Conservation (phyloP, 2,888 invertebrate genomes). For the Lottia gigantea region DNA sequence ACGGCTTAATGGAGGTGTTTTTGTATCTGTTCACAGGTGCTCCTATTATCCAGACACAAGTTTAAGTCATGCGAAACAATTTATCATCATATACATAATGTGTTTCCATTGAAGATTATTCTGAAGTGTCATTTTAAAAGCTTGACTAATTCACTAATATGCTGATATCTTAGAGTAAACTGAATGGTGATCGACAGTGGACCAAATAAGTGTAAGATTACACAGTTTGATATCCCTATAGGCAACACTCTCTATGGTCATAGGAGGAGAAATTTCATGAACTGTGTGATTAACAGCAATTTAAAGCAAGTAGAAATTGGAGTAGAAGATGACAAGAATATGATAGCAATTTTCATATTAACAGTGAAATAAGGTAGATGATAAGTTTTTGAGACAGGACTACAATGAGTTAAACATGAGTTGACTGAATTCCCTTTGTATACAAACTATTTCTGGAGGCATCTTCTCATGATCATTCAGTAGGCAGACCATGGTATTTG, state of each 20-base stretch:
- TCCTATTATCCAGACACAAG: not conserved
- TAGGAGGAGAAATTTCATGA: not conserved
- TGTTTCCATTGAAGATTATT: not conserved
- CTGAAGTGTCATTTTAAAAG: conserved; percentile 5
- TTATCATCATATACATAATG: conserved; percentile 1
- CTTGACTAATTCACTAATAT: not conserved
- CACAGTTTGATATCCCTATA: conserved; percentile 8
- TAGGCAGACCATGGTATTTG: too few species aligned
- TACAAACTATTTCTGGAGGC: too few species aligned
- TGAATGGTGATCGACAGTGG: not conserved
- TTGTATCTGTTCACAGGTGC: conserved; percentile 7
- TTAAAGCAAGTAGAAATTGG: not conserved
- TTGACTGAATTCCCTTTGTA: too few species aligned
- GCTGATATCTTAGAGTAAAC: not conserved
- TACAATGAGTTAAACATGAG: too few species aligned
- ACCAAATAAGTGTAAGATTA: not conserved
- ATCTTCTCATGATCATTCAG: too few species aligned
- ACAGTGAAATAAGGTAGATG: too few species aligned
- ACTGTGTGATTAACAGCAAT: conserved; percentile 1
- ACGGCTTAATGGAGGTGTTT: conserved; percentile 1
- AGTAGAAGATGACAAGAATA: too few species aligned
- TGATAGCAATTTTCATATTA: too few species aligned
- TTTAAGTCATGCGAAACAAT: conserved; percentile 7
- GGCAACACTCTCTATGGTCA: not conserved
- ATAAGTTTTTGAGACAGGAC: too few species aligned